Evolutionary conservation across 2,888 invertebrate genomes (phyloP), one percentile per base, ranked within the genome.

Genomic region (Parasteatoda lunata): DNA sequence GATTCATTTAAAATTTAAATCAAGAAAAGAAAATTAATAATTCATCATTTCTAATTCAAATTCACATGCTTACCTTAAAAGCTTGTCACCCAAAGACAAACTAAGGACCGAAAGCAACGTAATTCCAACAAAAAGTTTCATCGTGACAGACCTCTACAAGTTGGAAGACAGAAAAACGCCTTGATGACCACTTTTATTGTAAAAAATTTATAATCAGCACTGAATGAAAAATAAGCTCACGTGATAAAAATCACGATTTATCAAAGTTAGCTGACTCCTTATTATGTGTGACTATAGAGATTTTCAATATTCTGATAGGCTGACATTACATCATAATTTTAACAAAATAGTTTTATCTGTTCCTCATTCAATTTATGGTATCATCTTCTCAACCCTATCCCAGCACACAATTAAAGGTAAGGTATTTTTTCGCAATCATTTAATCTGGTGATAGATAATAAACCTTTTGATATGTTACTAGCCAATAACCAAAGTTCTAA

Each of bases 51-150:
- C 8, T 4, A 59, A 59, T 59, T 59, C 59, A 9, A 59, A 59
- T 59, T 59, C 59, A 59, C n/a, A 59, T n/a, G 52, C 79, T 68
- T 65, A 84, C 84, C 84, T 79, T 6, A 84, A 52, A 15, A 84
- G 78, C n/a, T 69, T 79, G 49, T 84, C 84, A 11, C 66, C 84
- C 3, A 48, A 59, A 54, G 72, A 73, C 65, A 71, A 77, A 11
- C 54, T 30, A 13, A 84, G n/a, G 49, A 79, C 13, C 7, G 79
- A 54, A n/a, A 84, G 52, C 15, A 84, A 15, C 52, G 75, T 52
- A 59, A 84, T 30, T 15, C 65, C 72, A 15, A 75, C n/a, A 5
- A 79, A 49, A 47, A 84, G 52, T 52, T 84, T 84, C 84, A 84
- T 84, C 64, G 77, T 75, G 83, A 75, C 65, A 6, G 15, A 45